Evolutionary conservation across 2,113 vertebrate genomes (phyloP).

Genomic region (Nasalis larvatus): DNA sequence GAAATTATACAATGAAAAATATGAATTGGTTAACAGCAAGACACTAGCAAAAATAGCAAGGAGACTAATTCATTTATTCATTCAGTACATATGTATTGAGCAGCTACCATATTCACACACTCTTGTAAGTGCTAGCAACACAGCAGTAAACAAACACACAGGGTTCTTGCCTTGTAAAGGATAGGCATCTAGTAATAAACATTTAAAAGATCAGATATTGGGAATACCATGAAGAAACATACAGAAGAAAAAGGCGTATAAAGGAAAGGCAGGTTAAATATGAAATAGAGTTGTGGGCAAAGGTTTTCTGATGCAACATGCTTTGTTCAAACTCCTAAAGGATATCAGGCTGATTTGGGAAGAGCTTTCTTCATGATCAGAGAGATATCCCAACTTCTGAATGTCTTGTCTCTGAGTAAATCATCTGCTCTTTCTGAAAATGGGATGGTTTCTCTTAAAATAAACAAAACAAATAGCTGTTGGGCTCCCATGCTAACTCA

Average conservation of each 20-base stretch:
- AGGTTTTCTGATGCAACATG: not conserved
- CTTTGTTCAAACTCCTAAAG: not conserved
- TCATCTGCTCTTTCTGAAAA: not conserved
- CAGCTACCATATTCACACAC: accelerated
- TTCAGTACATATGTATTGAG: not conserved
- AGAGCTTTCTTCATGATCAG: not conserved
- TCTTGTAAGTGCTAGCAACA: not conserved
- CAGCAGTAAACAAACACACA: accelerated
- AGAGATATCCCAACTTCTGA: not conserved
- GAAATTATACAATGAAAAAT: not conserved
- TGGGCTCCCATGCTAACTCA: not conserved
- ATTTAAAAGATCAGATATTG: not conserved
- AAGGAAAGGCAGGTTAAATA: not conserved
- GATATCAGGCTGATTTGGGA: not conserved
- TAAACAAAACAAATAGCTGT: not conserved
- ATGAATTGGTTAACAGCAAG: not conserved
- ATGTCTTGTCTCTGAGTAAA: not conserved
- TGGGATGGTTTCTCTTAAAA: not conserved
- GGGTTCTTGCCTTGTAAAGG: not conserved
- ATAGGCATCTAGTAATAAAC: not conserved
- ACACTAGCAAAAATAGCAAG: not conserved
- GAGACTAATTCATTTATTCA: not conserved
- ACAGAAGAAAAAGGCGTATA: not conserved
- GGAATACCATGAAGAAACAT: not conserved
- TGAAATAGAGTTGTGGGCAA: not conserved